These are phyloP conservation scores for Tragelaphus strepsiceros DNA, from an alignment of 2,113 vertebrate species.

Conservation along the genomic window DNA sequence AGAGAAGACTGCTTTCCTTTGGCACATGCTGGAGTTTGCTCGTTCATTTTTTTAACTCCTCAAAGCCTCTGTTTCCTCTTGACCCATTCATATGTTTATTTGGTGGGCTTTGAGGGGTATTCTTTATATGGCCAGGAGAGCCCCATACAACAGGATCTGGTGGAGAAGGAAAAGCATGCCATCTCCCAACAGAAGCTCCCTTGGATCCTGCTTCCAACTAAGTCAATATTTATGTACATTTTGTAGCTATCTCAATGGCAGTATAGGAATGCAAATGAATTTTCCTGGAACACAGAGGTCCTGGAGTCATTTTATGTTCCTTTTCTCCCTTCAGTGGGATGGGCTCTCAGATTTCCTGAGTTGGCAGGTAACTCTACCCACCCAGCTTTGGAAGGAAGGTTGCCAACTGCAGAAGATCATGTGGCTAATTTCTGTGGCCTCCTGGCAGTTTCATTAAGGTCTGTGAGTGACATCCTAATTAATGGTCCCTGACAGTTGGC, in stretches of 20 bases:
- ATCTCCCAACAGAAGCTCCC: neutral
- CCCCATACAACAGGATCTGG: neutral
- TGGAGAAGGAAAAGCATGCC: neutral
- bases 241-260: constrained; percentile 60
- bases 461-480: constrained; percentile 76
- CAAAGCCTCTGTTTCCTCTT: neutral
- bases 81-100: neutral
- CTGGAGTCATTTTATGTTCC: neutral
- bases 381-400: neutral
- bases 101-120: neutral
- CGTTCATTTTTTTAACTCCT: neutral
- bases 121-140: neutral
- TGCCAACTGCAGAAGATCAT: constrained; percentile 47
- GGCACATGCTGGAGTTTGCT: neutral
- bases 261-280: constrained; percentile 63
- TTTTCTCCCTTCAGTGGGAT: neutral
- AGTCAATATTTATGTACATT: constrained; percentile 46
- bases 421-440: constrained; percentile 66
- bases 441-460: constrained; percentile 72
- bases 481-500: constrained; percentile 52
- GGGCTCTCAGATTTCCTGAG: neutral
- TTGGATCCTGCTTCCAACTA: neutral
- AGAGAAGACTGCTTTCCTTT: neutral
- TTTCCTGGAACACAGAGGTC: constrained; percentile 6
- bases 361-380: neutral